phyloP scores from a whole-genome alignment of 2,113 vertebrate genomes.

The Antechinus stuartii region DNA sequence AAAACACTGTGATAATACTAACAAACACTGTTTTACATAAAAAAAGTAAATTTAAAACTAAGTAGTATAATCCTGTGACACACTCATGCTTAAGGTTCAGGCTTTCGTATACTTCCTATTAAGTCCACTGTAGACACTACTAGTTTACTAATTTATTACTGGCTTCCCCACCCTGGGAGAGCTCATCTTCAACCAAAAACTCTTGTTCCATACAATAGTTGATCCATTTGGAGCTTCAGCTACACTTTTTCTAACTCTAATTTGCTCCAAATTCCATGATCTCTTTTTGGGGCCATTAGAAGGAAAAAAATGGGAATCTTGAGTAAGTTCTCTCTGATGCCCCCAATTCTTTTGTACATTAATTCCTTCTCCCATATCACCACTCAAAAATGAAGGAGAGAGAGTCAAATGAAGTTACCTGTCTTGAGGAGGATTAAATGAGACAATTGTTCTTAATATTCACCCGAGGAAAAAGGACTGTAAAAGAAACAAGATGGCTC shows the following conservation, averaged over 20 bases:
- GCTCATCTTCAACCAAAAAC: too few relatives aligned
- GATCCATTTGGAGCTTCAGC: too few relatives aligned
- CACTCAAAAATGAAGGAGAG: not conserved
- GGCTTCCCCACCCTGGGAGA: too few relatives aligned
- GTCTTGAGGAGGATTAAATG: not conserved
- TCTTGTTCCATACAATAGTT: too few relatives aligned
- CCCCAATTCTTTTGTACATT: not conserved
- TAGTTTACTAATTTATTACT: not conserved
- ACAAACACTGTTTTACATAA: not conserved
- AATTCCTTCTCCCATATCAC: not conserved
- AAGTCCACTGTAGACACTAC: not conserved
- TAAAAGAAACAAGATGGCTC: not conserved
- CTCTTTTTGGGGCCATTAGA: not conserved
- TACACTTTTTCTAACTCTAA: too few relatives aligned
- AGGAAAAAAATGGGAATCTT: not conserved
- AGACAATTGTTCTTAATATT: not conserved
- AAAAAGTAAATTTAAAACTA: not conserved
- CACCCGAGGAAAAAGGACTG: not conserved
- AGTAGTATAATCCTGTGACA: not conserved
- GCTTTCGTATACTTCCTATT: not conserved
- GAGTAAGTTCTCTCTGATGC: not conserved
- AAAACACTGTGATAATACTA: too few relatives aligned
- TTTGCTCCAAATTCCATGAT: not conserved
- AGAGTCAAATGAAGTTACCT: not conserved
- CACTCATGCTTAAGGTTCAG: not conserved